Conservation (phyloP, 2,797 vertebrate species). For the Pangasius mekongensis region DNA sequence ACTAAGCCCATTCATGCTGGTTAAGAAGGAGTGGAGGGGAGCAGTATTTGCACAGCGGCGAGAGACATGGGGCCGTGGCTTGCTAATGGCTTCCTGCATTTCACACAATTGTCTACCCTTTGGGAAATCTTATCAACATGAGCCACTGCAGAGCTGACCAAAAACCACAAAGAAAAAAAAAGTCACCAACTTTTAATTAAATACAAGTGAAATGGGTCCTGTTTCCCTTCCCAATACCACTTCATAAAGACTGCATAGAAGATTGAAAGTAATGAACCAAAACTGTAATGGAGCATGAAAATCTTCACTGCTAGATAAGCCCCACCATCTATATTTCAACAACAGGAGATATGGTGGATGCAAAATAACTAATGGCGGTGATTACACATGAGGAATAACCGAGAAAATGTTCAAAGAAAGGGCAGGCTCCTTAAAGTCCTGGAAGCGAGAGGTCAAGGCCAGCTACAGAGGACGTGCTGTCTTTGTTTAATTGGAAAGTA, state of each 20-base stretch:
- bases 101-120: constrained; percentile 90
- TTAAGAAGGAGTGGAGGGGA: constrained; percentile 51
- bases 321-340: not conserved
- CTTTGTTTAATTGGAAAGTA: constrained; percentile 67
- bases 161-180: constrained; percentile 55
- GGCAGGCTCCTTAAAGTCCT: not conserved
- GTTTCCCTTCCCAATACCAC: not conserved
- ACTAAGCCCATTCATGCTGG: constrained; percentile 66
- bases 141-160: constrained; percentile 72
- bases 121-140: constrained; percentile 83
- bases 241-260: not conserved
- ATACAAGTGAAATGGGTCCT: constrained; percentile 40
- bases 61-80: constrained; percentile 73
- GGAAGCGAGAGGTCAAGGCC: constrained; percentile 43
- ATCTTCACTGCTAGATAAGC: not conserved
- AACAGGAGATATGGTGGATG: not conserved
- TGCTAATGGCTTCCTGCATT: constrained; percentile 92
- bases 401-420: constrained; percentile 13
- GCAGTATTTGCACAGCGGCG: constrained; percentile 74
- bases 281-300: constrained; percentile 13
- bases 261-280: constrained; percentile 11
- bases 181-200: constrained; percentile 61
- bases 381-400: not conserved
- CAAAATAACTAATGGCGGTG: not conserved
- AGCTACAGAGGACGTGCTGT: constrained; percentile 56